Conservation (phyloP, 2,113 vertebrate genomes). For the Hippocampus abdominalis region DNA sequence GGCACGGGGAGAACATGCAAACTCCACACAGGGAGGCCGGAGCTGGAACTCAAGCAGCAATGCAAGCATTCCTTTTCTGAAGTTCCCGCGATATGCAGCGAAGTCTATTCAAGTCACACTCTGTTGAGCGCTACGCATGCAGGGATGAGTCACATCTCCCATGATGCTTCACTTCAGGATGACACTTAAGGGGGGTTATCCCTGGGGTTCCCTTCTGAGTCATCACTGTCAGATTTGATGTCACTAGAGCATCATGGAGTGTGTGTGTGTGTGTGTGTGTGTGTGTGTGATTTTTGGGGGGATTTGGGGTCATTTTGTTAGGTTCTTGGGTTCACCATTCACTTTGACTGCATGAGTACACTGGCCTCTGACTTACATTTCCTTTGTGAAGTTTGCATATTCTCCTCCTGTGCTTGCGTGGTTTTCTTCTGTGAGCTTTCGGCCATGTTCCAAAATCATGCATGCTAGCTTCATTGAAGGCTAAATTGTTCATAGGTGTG, state of each 20-base stretch:
- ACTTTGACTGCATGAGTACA: not conserved
- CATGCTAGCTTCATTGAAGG: too few relatives aligned
- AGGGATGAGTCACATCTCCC: slow-evolving; percentile 49
- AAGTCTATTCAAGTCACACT: not conserved
- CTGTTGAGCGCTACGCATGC: not conserved
- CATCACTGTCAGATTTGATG: slow-evolving; percentile 43
- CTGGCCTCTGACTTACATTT: not conserved
- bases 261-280: not conserved
- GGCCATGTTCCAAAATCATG: too few relatives aligned
- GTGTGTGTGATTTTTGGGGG: not conserved
- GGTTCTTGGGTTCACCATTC: slow-evolving; percentile 7
- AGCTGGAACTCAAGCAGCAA: not conserved
- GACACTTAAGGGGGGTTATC: slow-evolving; percentile 27
- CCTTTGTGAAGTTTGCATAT: too few relatives aligned
- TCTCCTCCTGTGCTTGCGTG: too few relatives aligned
- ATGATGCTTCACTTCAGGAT: slow-evolving; percentile 37
- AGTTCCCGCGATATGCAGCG: not conserved
- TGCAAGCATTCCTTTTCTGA: not conserved
- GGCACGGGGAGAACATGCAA: too few relatives aligned
- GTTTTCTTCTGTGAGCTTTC: too few relatives aligned
- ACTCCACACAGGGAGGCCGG: too few relatives aligned
- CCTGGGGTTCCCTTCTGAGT: slow-evolving; percentile 52
- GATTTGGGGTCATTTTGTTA: not conserved
- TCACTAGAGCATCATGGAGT: slow-evolving; percentile 12
- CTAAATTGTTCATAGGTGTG: too few relatives aligned